Evolutionary conservation across 2,797 vertebrate genomes (phyloP), one percentile per base, ranked within the genome.

Genomic region (Darevskia mixta): DNA sequence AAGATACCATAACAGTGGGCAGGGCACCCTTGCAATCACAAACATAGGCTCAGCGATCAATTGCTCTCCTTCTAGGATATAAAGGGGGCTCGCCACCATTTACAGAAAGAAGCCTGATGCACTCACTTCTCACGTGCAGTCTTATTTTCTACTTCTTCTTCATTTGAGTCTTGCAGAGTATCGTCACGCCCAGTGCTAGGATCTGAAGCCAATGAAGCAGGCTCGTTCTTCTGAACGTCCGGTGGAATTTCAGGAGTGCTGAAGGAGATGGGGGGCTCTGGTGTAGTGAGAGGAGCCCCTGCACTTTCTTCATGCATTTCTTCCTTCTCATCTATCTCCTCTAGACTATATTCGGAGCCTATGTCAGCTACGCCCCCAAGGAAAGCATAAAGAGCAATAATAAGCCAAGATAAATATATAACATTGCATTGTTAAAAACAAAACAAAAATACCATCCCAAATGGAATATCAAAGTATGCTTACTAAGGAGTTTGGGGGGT

Each of bases 81-180:
- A 87, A 93, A 13, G 32, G 81, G 86, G 72, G 87, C 90, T 86
- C 86, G 77, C 69, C 10, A 11, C 55, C 8, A 64, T 10, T 13
- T 29, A 43, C 7, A 79, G 3, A 55, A 69, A n/a, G 75, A 49
- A 25, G 7, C 38, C 29, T 85, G 29, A 66, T 38, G 45, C 15
- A 77, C 98, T 97, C 98, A 99, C 99, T 97, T 98, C 97, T 96
- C 97, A 97, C 98, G 97, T 96, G 97, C 97, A 96, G 96, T 98
- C 95, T 96, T 97, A 97, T 97, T 97, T 97, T 94, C 83, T 90
- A 96, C 94, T 84, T 96, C 97, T 96, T 97, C 97, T 95, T 97
- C 97, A 96, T 95, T 94, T 89, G 90, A 95, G 92, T 92, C 95
- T 86, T 96, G 95, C 3, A 71, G 94, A 94, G 93, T 95, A 78